Percentiles rank a stretch among this genome's conserved stretches.
Evolutionary conservation across 2,113 vertebrate genomes (phyloP).

Genomic region (Neotoma lepida): DNA sequence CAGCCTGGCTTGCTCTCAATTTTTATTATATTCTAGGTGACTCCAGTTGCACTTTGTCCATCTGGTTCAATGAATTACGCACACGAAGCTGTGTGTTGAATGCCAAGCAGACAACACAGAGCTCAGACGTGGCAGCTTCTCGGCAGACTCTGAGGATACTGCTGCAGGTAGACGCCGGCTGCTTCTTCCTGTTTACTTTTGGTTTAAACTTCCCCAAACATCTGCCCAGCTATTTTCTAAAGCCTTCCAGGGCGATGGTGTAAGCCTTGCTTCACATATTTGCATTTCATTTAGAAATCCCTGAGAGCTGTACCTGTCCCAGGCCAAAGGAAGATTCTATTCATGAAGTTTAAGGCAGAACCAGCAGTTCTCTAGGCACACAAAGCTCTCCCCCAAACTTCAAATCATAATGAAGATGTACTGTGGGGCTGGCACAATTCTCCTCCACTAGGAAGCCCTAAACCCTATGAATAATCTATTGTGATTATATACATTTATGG

Average conservation of each 20-base stretch:
- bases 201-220: not conserved
- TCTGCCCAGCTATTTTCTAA: not conserved
- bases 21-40: not conserved
- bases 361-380: not conserved
- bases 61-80: not conserved
- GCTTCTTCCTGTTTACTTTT: not conserved
- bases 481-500: not conserved
- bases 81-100: not conserved
- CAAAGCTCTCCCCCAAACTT: not conserved
- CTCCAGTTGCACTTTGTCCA: not conserved
- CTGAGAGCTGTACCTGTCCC: not conserved
- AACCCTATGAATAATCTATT: not conserved
- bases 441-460: not conserved
- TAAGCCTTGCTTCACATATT: constrained; percentile 1
- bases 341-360: not conserved
- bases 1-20: not conserved
- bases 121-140: not conserved
- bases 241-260: not conserved
- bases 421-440: not conserved
- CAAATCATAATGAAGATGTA: not conserved
- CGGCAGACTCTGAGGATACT: not conserved
- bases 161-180: not conserved
- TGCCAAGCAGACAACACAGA: not conserved
- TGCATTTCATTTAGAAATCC: constrained; percentile 29
- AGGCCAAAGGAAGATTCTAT: not conserved